These are phyloP conservation scores for Oscheius sp. DNA, from an alignment of 1,140 invertebrate genomes.

Conservation along the genomic window DNA sequence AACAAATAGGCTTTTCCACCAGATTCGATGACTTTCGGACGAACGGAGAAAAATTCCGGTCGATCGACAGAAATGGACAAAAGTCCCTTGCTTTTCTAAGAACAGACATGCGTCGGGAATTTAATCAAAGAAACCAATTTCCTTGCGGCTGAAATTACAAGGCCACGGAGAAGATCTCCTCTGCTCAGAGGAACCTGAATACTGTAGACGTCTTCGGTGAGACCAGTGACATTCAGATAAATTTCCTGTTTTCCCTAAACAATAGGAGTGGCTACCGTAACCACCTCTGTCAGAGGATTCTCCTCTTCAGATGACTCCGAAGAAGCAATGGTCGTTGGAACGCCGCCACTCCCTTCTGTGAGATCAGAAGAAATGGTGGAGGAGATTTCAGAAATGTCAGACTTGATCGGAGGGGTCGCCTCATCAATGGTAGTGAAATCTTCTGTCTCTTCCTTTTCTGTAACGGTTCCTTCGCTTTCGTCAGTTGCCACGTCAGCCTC, in stretches of 20 bases:
- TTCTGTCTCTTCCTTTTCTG: neutral
- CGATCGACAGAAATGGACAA: neutral
- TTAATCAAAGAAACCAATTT: neutral
- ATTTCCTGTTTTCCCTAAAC: slow-evolving; percentile 3
- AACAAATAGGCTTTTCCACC: slow-evolving; percentile 9
- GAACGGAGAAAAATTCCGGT: slow-evolving; percentile 1
- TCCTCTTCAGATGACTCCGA: too few relatives aligned
- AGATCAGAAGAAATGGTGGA: too few relatives aligned
- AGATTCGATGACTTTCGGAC: neutral
- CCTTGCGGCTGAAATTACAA: neutral
- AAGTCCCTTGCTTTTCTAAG: too few relatives aligned
- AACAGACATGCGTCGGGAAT: too few relatives aligned
- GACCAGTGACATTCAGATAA: slow-evolving; percentile 12
- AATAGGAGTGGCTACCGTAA: neutral
- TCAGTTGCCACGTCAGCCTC: neutral
- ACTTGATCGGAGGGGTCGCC: too few relatives aligned
- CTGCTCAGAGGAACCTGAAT: neutral
- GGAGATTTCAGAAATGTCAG: too few relatives aligned
- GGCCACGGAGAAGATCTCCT: neutral
- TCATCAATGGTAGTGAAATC: too few relatives aligned
- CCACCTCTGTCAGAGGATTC: neutral
- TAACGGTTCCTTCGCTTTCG: neutral
- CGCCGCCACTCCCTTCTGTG: too few relatives aligned
- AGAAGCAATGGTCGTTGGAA: too few relatives aligned
- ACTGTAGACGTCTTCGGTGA: neutral